Percentiles rank a stretch among this genome's conserved stretches.
phyloP scores from a whole-genome alignment of 2,888 invertebrate genomes.

The Boloria euphrosyne region DNA sequence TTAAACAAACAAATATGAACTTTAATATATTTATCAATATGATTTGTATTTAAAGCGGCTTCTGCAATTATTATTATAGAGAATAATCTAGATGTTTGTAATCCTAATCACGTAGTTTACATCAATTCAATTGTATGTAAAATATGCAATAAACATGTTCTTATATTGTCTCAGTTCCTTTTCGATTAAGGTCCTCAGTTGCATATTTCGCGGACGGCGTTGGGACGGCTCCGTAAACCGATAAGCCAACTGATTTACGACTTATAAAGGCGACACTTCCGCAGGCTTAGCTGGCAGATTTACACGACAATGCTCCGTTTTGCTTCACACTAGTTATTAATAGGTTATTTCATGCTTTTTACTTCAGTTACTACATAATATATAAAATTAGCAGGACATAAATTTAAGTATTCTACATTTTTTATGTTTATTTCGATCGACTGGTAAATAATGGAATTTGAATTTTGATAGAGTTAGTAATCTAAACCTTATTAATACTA shows the following conservation, averaged over 20 bases:
- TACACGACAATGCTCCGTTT: conserved; percentile 40
- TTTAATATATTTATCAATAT: no score
- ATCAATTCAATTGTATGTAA: conserved; percentile 41
- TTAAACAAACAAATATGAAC: background rate
- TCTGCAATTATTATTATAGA: conserved; percentile 10
- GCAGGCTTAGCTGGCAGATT: conserved; percentile 62
- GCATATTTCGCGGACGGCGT: conserved; percentile 62
- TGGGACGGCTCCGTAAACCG: conserved; percentile 60
- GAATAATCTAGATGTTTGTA: conserved; percentile 22
- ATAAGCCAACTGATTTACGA: conserved; percentile 76
- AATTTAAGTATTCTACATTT: no score
- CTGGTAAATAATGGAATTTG: no score
- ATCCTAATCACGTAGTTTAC: conserved; percentile 36
- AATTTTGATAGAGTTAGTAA: no score
- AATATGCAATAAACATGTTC: conserved; percentile 38
- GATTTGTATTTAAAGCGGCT: no score
- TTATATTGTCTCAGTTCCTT: conserved; percentile 39
- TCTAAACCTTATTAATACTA: no score
- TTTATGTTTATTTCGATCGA: no score
- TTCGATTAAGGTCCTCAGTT: conserved; percentile 52
- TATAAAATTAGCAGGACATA: no score
- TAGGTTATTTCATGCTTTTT: conserved; percentile 36
- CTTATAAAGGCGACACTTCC: conserved; percentile 73
- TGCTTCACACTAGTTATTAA: conserved; percentile 40
- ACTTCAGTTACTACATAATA: conserved; percentile 2